Conservation (phyloP, 2,888 invertebrate genomes). For the Agrypnus murinus region DNA sequence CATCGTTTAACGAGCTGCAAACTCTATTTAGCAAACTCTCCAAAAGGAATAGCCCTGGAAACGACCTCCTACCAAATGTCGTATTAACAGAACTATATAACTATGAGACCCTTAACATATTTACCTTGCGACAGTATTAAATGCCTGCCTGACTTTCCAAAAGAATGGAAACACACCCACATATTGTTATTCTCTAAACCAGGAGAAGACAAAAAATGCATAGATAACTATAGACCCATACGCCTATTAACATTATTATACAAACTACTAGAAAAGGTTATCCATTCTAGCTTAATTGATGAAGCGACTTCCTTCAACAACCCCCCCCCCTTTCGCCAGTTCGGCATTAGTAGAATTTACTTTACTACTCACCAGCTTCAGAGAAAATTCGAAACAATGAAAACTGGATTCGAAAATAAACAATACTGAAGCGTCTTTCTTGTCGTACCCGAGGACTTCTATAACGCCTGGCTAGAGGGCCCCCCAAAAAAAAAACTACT, state of each 20-base stretch:
- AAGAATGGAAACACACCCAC: neutral
- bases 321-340: neutral
- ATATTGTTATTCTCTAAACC: neutral
- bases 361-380: conserved; percentile 3
- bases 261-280: neutral
- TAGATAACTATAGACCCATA: conserved; percentile 2
- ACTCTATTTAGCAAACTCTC: neutral
- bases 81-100: neutral
- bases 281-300: neutral
- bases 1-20: neutral
- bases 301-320: neutral
- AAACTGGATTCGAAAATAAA: neutral
- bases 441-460: neutral
- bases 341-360: neutral
- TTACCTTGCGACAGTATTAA: neutral
- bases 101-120: neutral
- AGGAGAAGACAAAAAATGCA: neutral
- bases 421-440: neutral
- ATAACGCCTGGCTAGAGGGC: neutral
- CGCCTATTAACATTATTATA: neutral
- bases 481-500: neutral
- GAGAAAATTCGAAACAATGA: neutral
- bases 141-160: neutral
- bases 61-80: conserved; percentile 1
- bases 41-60: neutral